Conservation (phyloP, 1,140 invertebrate genomes). For the Pomacea maculata region DNA sequence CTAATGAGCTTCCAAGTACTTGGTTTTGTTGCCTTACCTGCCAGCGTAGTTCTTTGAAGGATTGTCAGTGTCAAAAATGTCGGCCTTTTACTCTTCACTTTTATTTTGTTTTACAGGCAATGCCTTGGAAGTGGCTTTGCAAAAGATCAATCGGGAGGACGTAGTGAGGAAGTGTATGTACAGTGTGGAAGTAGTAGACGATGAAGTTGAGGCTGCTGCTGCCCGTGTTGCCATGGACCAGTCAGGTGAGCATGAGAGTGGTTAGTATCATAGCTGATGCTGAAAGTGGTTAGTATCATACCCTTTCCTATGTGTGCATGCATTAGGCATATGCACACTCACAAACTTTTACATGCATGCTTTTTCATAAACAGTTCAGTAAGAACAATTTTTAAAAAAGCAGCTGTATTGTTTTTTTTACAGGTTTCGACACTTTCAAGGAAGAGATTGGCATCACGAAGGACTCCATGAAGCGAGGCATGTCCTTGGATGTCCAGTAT, state of each 20-base stretch:
- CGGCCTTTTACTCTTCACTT: too few relatives aligned
- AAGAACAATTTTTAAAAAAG: too few relatives aligned
- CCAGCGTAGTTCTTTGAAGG: too few relatives aligned
- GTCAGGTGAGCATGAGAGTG: constrained; percentile 64
- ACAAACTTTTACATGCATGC: too few relatives aligned
- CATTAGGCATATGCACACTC: too few relatives aligned
- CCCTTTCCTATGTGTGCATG: too few relatives aligned
- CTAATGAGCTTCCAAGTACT: too few relatives aligned
- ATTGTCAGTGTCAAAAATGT: too few relatives aligned
- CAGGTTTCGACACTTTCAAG: constrained; percentile 77
- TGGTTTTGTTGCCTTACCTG: too few relatives aligned
- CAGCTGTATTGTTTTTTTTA: neutral
- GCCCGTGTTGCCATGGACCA: constrained; percentile 81
- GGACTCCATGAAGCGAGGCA: constrained; percentile 68
- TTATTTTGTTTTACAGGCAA: constrained; percentile 70
- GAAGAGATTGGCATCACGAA: constrained; percentile 77
- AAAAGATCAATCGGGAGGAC: constrained; percentile 89
- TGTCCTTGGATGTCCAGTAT: constrained; percentile 73
- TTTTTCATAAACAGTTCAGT: too few relatives aligned
- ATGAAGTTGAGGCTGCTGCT: constrained; percentile 81
- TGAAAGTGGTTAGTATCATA: too few relatives aligned
- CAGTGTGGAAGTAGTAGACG: constrained; percentile 81
- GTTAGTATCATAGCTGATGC: neutral
- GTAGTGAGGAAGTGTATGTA: constrained; percentile 91
- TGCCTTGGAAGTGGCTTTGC: constrained; percentile 86